A percentile compares a stretch with the other conserved stretches of the same genome.
phyloP scores from a whole-genome alignment of 2,888 invertebrate genomes.

The Drosophila neotestacea region DNA sequence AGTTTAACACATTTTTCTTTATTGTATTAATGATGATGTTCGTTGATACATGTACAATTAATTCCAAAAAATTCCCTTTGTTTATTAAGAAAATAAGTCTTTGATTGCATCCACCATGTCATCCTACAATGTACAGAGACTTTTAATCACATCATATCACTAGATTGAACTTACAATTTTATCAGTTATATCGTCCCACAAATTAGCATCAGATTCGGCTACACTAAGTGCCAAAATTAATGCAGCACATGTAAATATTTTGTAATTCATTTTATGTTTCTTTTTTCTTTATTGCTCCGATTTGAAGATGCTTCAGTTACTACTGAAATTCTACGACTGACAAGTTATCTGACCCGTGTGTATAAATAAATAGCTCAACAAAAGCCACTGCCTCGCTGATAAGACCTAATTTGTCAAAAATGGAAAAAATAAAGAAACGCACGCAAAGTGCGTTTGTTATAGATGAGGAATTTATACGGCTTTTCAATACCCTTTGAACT shows the following conservation, averaged over 20 bases:
- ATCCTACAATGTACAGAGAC: constrained; percentile 12
- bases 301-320: constrained; percentile 34
- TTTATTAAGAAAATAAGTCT: constrained; percentile 41
- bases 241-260: constrained; percentile 28
- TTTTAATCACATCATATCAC: not conserved
- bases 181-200: constrained; percentile 46
- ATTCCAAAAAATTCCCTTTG: not conserved
- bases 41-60: not conserved
- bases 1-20: not conserved
- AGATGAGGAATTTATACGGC: not conserved
- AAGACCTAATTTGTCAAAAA: constrained; percentile 35
- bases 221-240: constrained; percentile 43
- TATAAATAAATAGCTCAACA: constrained; percentile 46
- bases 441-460: not conserved
- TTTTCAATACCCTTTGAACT: constrained; percentile 1
- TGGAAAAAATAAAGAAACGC: constrained; percentile 4
- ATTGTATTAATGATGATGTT: constrained; percentile 7
- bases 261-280: constrained; percentile 38
- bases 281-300: not conserved
- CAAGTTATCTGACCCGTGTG: constrained; percentile 31
- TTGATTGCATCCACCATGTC: constrained; percentile 43
- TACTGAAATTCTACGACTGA: constrained; percentile 37
- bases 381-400: constrained; percentile 35
- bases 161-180: constrained; percentile 38
- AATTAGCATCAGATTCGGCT: constrained; percentile 33